A percentile compares a stretch with the other conserved stretches of the same genome.
phyloP scores from a whole-genome alignment of 2,888 invertebrate genomes.

The Glomeris marginata region DNA sequence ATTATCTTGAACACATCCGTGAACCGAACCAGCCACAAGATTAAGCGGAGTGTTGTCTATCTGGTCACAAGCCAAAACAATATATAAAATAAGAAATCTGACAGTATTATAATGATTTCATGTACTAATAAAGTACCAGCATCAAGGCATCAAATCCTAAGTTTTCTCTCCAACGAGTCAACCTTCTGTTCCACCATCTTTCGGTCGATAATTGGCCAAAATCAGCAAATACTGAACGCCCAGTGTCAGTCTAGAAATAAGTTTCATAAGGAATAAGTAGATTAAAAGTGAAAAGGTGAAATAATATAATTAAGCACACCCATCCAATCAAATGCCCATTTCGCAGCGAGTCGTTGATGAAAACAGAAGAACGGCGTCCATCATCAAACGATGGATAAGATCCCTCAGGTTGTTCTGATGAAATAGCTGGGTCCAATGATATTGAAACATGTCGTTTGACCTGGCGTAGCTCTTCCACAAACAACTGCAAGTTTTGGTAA shows the following conservation, averaged over 20 bases:
- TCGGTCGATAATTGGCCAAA: slow-evolving; percentile 16
- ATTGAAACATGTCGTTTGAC: slow-evolving; percentile 5
- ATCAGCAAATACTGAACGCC: slow-evolving; percentile 16
- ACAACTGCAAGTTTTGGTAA: slow-evolving; percentile 20
- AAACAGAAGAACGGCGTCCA: slow-evolving; percentile 12
- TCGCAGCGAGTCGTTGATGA: slow-evolving; percentile 16
- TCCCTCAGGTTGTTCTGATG: background rate
- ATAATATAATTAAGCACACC: slow-evolving; percentile 10
- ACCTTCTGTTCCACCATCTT: slow-evolving; percentile 14
- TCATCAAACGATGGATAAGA: slow-evolving; percentile 13
- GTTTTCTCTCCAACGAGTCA: no score
- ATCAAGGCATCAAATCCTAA: no score
- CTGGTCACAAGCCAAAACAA: background rate
- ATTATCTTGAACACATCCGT: slow-evolving; percentile 22
- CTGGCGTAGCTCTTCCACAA: slow-evolving; percentile 19
- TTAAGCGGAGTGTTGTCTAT: slow-evolving; percentile 2
- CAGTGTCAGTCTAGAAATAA: slow-evolving; percentile 6
- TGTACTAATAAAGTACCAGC: no score
- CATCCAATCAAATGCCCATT: slow-evolving; percentile 15
- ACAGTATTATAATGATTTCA: no score
- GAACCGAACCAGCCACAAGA: slow-evolving; percentile 18
- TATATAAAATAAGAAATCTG: no score
- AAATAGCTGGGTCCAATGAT: slow-evolving; percentile 9
- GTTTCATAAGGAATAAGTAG: background rate
- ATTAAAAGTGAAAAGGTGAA: no score